Percentiles rank a stretch among this genome's conserved stretches.
Evolutionary conservation across 1,140 invertebrate genomes (phyloP).

Genomic region (Hylyphantes graminicola): DNA sequence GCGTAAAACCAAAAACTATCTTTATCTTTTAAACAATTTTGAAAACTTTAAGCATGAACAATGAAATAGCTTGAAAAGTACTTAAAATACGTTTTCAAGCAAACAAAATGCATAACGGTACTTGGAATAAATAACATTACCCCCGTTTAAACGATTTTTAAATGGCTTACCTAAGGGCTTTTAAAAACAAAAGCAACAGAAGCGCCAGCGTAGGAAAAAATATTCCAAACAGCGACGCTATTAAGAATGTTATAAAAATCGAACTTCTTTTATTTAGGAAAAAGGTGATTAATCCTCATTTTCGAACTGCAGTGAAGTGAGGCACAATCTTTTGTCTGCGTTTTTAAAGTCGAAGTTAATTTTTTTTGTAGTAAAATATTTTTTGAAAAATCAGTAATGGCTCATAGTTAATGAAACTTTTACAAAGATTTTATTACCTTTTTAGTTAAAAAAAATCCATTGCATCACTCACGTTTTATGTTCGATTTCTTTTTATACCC

Average conservation of each 20-base stretch:
- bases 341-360: conserved; percentile 18
- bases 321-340: conserved; percentile 9
- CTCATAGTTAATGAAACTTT: conserved; percentile 32
- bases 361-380: neutral
- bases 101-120: too few relatives aligned
- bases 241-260: conserved; percentile 4
- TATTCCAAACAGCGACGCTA: neutral
- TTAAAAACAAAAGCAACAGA: too few relatives aligned
- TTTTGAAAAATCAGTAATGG: conserved; percentile 21
- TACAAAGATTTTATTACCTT: conserved; percentile 30
- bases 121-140: too few relatives aligned
- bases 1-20: too few relatives aligned
- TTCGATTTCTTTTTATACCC: neutral
- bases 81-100: too few relatives aligned
- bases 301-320: conserved; percentile 33
- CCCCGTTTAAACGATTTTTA: too few relatives aligned
- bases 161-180: too few relatives aligned
- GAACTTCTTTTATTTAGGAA: neutral
- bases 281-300: conserved; percentile 42
- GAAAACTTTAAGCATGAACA: too few relatives aligned
- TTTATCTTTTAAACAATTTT: too few relatives aligned
- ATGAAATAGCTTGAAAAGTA: too few relatives aligned
- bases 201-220: neutral
- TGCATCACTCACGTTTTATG: conserved; percentile 28
- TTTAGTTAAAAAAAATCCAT: neutral